These are phyloP conservation scores for Papilio elwesi DNA, from an alignment of 2,888 invertebrate species.

Conservation along the genomic window DNA sequence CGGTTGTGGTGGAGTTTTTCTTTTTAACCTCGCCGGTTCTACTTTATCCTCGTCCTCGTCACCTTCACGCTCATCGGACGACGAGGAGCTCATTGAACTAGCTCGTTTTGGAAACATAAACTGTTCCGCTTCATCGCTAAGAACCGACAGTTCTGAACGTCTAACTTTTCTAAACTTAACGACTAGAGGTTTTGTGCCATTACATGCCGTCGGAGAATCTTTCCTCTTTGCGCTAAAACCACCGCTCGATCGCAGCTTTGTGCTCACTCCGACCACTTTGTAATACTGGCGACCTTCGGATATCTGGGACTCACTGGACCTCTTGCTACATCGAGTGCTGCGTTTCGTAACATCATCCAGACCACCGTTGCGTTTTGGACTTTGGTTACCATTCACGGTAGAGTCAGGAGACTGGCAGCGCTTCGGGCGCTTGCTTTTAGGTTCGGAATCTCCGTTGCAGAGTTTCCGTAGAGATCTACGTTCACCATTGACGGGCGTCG, in stretches of 20 bases:
- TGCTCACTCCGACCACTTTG: slow-evolving; percentile 88
- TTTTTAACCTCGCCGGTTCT: slow-evolving; percentile 62
- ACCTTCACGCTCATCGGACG: slow-evolving; percentile 81
- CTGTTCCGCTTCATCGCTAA: slow-evolving; percentile 94
- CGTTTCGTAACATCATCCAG: slow-evolving; percentile 67
- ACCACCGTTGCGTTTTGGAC: slow-evolving; percentile 65
- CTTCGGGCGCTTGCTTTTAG: slow-evolving; percentile 59
- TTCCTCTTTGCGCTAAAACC: slow-evolving; percentile 66
- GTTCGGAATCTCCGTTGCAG: slow-evolving; percentile 70
- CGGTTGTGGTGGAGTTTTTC: slow-evolving; percentile 70
- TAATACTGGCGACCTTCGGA: slow-evolving; percentile 84
- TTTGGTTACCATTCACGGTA: slow-evolving; percentile 58
- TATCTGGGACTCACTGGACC: slow-evolving; percentile 53
- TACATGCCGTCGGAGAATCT: slow-evolving; percentile 80
- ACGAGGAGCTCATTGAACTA: slow-evolving; percentile 81
- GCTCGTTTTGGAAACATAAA: slow-evolving; percentile 92
- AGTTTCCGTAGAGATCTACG: slow-evolving; percentile 68
- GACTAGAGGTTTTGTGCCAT: slow-evolving; percentile 84
- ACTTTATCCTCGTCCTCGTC: slow-evolving; percentile 62
- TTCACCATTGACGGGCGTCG: slow-evolving; percentile 74
- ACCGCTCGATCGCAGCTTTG: slow-evolving; percentile 86
- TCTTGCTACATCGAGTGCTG: slow-evolving; percentile 68
- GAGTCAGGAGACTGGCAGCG: slow-evolving; percentile 67
- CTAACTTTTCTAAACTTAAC: slow-evolving; percentile 90
- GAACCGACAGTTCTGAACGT: slow-evolving; percentile 88